Evolutionary conservation across 1,140 invertebrate genomes (phyloP).

Genomic region (Sitophilus oryzae): DNA sequence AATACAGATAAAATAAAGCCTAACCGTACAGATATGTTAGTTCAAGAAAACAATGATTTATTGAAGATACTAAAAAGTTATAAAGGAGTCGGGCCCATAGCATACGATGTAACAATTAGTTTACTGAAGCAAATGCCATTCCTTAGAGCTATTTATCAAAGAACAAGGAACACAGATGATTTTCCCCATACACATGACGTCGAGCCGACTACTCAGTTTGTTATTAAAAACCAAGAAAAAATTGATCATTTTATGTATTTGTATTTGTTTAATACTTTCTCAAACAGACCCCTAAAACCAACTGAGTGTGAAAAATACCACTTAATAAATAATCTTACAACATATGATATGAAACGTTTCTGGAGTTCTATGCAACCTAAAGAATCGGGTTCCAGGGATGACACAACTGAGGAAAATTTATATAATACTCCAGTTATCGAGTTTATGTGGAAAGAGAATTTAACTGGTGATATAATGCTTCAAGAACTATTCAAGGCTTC

Average conservation of each 20-base stretch:
- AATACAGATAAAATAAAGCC: neutral
- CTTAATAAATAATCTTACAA: slow-evolving; percentile 11
- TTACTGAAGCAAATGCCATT: slow-evolving; percentile 9
- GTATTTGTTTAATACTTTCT: slow-evolving; percentile 17
- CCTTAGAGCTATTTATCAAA: neutral
- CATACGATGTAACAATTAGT: slow-evolving; percentile 1
- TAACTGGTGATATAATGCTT: slow-evolving; percentile 17
- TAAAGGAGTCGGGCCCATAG: slow-evolving; percentile 5
- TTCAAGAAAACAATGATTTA: slow-evolving; percentile 17
- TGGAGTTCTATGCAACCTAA: slow-evolving; percentile 6
- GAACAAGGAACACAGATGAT: neutral
- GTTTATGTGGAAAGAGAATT: slow-evolving; percentile 28
- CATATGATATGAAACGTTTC: slow-evolving; percentile 4
- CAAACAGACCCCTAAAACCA: neutral
- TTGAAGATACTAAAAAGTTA: slow-evolving; percentile 17
- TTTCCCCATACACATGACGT: slow-evolving; percentile 23
- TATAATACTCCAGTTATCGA: slow-evolving; percentile 20
- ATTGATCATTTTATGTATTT: slow-evolving; percentile 22
- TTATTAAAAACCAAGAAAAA: neutral
- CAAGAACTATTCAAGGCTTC: slow-evolving; percentile 25
- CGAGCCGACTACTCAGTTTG: slow-evolving; percentile 8
- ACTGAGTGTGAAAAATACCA: neutral
- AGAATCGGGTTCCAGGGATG: neutral
- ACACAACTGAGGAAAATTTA: slow-evolving; percentile 11
- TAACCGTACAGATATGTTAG: slow-evolving; percentile 1